Evolutionary conservation across 2,113 vertebrate genomes (phyloP).

Genomic region (Hippocampus guttulatus): DNA sequence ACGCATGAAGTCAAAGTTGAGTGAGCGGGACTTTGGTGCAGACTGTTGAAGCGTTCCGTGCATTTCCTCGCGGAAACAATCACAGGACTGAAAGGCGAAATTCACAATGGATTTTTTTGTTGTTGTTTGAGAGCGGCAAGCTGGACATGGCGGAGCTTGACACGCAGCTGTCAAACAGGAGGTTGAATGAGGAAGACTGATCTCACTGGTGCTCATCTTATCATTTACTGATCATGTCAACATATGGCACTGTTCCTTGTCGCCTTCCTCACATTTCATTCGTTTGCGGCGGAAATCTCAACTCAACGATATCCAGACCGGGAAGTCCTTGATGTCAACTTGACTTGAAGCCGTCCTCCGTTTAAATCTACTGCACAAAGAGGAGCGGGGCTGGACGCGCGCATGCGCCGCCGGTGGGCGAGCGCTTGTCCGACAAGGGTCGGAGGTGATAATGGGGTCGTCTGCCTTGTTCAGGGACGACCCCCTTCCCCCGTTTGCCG

Average conservation of each 20-base stretch:
- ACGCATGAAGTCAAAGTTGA: slow-evolving; percentile 24
- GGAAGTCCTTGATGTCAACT: too few species aligned
- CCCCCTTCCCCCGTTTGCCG: slow-evolving; percentile 21
- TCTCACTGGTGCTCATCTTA: too few species aligned
- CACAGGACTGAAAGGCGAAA: background rate
- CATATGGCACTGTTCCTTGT: too few species aligned
- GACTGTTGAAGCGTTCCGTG: slow-evolving; percentile 20
- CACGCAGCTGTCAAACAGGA: too few species aligned
- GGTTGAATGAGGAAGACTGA: too few species aligned
- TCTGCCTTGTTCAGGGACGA: slow-evolving; percentile 61
- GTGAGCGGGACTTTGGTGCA: slow-evolving; percentile 16
- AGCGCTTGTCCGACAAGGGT: slow-evolving; percentile 56
- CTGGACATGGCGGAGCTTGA: too few species aligned
- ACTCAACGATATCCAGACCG: too few species aligned
- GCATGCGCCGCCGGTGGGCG: background rate
- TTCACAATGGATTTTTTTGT: too few species aligned
- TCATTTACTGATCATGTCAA: too few species aligned
- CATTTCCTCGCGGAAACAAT: slow-evolving; percentile 13
- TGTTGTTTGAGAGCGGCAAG: too few species aligned
- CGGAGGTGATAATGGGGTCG: slow-evolving; percentile 67
- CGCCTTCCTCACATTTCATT: too few species aligned
- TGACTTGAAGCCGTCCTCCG: background rate
- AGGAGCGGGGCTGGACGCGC: slow-evolving; percentile 12
- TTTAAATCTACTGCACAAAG: slow-evolving; percentile 11
- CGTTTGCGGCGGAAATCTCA: too few species aligned